Conservation (phyloP, 2,113 vertebrate species). For the Bubo bubo region DNA sequence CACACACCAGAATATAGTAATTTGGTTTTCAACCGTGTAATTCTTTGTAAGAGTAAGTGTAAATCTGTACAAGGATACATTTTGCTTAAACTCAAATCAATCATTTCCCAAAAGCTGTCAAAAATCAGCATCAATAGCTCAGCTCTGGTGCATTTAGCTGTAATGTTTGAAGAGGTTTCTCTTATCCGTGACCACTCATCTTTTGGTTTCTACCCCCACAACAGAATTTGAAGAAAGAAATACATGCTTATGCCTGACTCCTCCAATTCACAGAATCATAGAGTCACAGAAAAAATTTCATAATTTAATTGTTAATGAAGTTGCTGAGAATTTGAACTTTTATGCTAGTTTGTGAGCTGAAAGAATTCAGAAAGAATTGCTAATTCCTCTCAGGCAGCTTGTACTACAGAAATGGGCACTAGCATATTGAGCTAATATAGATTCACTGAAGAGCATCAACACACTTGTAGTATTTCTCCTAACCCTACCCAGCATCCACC, state of each 20-base stretch:
- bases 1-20: not conserved
- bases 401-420: too few species aligned
- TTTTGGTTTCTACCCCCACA: not conserved
- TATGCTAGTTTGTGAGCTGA: not conserved
- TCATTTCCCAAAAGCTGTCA: not conserved
- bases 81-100: not conserved
- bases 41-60: not conserved
- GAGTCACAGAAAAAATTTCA: too few species aligned
- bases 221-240: not conserved
- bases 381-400: not conserved
- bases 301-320: not conserved
- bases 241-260: not conserved
- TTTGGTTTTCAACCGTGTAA: not conserved
- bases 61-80: not conserved
- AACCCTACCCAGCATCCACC: not conserved
- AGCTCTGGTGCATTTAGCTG: not conserved
- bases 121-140: not conserved
- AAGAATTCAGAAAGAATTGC: not conserved
- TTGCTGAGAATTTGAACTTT: not conserved
- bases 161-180: not conserved
- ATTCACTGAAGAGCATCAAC: not conserved
- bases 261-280: not conserved
- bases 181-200: not conserved
- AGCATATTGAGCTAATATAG: not conserved
- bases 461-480: not conserved